Conservation (phyloP, 2,888 invertebrate species). For the Tryphoninae sp. region DNA sequence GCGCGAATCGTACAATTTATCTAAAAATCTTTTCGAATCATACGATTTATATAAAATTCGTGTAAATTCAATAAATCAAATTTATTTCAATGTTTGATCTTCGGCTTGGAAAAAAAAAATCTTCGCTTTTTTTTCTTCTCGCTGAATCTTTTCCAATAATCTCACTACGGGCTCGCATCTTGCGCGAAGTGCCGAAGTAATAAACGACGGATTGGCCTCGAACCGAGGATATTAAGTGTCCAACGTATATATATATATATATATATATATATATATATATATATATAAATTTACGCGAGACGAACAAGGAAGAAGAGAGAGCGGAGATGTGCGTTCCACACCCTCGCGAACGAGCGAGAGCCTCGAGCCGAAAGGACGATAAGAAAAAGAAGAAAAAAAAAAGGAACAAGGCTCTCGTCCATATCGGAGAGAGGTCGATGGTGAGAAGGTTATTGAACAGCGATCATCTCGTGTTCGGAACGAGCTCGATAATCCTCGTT, state of each 20-base stretch:
- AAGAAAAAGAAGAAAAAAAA: not conserved
- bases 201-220: conserved; percentile 9
- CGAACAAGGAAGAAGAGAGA: not conserved
- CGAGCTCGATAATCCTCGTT: conserved; percentile 37
- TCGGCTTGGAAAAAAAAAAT: not conserved
- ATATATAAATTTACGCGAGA: conserved; percentile 19
- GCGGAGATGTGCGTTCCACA: conserved; percentile 17
- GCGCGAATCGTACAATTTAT: no score
- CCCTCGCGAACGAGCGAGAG: conserved; percentile 10
- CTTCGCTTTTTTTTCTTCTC: not conserved
- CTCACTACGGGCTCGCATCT: not conserved
- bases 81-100: not conserved
- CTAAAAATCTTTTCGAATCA: no score
- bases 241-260: not conserved
- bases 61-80: not conserved
- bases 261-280: conserved; percentile 14
- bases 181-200: conserved; percentile 32
- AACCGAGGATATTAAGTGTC: conserved; percentile 29
- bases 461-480: conserved; percentile 28
- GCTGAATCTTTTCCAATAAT: not conserved
- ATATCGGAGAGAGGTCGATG: conserved; percentile 29
- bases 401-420: conserved; percentile 7
- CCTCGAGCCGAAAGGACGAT: not conserved
- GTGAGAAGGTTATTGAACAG: conserved; percentile 42
- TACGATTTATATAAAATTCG: not conserved